Evolutionary conservation across 2,888 invertebrate genomes (phyloP), one percentile per base, ranked within the genome.

Genomic region (Plebejus anna): DNA sequence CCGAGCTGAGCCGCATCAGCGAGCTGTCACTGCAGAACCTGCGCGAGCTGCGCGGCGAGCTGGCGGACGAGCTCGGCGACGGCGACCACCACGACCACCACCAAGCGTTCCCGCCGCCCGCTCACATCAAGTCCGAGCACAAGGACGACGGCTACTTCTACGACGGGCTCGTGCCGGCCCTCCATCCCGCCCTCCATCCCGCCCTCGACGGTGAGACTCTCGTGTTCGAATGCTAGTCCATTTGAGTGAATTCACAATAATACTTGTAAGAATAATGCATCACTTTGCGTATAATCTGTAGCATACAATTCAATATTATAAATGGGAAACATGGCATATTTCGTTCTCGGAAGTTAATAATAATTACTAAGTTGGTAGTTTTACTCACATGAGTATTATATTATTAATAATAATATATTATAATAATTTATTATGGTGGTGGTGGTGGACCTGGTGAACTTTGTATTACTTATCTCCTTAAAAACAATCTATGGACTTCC

Each of bases 71-170:
- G 22, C 42, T 22, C 22, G 22, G 22, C 22, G 22, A 22, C 22
- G 22, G 22, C 22, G 22, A 22, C 22, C 22, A 22, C 22, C 22
- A 22, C 22, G 22, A 79, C 42, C 88, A 90, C 2, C 85, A 88
- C 78, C 79, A 22, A 22, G 22, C 88, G 70, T 70, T 89, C 55
- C 88, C 90, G 1, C 87, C 91, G 85, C 89, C 89, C 0, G 92
- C 92, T 77, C 89, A 92, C 79, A 93, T 94, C 47, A 94, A 94
- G 57, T 82, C 91, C 0, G 94, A 94, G 57, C 91, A 90, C 51
- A 92, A 93, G 1, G 93, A 93, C 4, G 92, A 93, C 75, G 86
- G 88, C 0, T 92, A 91, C 79, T 93, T 91, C 76, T 93, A 93
- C 79, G 91, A 92, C 1, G 89, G 85, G 78, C 86, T 89, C 0